Percentiles rank a stretch among this genome's conserved stretches.
These are phyloP conservation scores for Antheraea yamamai DNA, from an alignment of 2,888 invertebrate species.

Conservation along the genomic window DNA sequence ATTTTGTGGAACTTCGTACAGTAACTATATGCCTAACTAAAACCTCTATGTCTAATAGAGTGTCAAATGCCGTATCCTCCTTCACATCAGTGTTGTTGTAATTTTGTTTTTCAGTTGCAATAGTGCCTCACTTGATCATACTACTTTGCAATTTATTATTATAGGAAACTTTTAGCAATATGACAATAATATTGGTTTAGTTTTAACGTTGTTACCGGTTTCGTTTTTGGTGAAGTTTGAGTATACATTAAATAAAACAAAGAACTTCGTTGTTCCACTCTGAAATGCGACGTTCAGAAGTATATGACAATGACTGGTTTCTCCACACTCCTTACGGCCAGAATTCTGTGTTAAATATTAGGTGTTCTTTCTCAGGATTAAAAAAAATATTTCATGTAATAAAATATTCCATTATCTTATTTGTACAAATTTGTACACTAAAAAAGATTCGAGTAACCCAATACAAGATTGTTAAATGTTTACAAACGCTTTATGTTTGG, in stretches of 20 bases:
- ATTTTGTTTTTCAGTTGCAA: background rate
- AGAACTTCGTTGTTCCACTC: background rate
- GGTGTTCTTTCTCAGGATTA: background rate
- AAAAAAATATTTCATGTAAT: background rate
- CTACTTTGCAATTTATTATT: no score
- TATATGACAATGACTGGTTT: background rate
- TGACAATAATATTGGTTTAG: background rate
- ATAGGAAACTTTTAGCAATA: no score
- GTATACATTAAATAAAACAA: background rate
- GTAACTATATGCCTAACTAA: background rate
- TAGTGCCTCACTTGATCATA: background rate
- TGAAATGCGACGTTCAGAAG: background rate
- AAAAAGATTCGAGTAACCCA: slow-evolving; percentile 71
- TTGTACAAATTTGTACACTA: slow-evolving; percentile 22
- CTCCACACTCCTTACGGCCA: background rate
- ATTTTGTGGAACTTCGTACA: background rate
- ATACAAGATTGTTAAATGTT: slow-evolving; percentile 73
- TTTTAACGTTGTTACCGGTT: background rate
- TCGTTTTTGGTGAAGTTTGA: background rate
- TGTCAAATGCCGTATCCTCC: background rate
- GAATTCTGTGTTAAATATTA: background rate
- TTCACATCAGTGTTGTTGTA: background rate
- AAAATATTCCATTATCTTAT: slow-evolving; percentile 7
- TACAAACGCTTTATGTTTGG: slow-evolving; percentile 76
- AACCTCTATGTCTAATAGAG: background rate